A percentile compares a stretch with the other conserved stretches of the same genome.
These are phyloP conservation scores for Orycteropus afer DNA, from an alignment of 2,113 vertebrate species.

Conservation along the genomic window DNA sequence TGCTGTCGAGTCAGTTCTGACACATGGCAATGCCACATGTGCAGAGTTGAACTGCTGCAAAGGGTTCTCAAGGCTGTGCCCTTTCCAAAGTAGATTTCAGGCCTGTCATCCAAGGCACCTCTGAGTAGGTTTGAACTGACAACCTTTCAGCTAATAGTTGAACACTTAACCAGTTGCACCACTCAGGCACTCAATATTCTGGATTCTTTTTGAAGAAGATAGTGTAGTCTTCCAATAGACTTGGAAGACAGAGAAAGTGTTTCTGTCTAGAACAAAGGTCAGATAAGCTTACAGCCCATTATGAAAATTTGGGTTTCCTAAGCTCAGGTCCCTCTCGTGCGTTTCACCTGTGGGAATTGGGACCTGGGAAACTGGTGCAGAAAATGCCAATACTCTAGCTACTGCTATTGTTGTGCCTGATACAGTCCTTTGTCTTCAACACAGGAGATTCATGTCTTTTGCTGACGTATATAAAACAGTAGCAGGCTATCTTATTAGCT, in stretches of 20 bases:
- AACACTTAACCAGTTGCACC: no score
- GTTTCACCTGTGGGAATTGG: background rate
- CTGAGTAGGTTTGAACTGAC: background rate
- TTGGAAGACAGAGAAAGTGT: background rate
- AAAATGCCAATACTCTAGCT: background rate
- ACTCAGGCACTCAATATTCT: no score
- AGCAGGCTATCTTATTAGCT: slow-evolving; percentile 22
- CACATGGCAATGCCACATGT: background rate
- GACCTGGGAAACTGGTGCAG: background rate
- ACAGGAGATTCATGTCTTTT: background rate
- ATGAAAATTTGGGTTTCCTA: background rate
- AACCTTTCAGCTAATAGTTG: background rate
- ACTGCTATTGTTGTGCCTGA: background rate
- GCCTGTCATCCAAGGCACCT: background rate
- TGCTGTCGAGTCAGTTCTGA: background rate
- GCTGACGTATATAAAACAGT: background rate
- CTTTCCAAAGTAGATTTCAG: background rate
- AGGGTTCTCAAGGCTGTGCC: background rate
- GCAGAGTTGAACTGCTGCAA: background rate
- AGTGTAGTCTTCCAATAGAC: background rate
- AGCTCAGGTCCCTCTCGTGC: background rate
- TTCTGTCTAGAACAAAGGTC: background rate
- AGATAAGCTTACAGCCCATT: background rate
- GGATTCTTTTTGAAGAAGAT: background rate
- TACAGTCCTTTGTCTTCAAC: background rate